Evolutionary conservation across 2,888 invertebrate species (phyloP).

Genomic region (Idaea aversata): DNA sequence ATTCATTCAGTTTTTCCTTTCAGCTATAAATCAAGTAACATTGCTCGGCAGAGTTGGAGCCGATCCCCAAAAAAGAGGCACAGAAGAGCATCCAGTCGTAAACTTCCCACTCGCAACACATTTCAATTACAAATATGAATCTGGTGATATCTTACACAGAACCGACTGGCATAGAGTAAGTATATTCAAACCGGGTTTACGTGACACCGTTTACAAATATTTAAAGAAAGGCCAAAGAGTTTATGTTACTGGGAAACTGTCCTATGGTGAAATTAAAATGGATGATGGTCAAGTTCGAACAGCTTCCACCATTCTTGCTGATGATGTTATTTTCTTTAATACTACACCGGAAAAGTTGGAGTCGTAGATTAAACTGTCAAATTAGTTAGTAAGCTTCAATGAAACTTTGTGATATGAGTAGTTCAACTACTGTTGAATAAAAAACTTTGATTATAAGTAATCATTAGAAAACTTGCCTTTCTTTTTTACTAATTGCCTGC

Average conservation of each 20-base stretch:
- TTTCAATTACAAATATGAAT: conserved; percentile 88
- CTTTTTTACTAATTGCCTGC: neutral
- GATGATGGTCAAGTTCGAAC: conserved; percentile 85
- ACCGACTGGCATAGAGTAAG: conserved; percentile 96
- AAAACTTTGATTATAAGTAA: neutral
- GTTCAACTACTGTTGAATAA: conserved; percentile 4
- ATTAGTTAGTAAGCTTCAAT: conserved; percentile 37
- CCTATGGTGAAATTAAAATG: conserved; percentile 91
- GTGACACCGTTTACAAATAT: conserved; percentile 89
- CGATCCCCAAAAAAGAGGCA: conserved; percentile 93
- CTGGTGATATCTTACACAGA: conserved; percentile 89
- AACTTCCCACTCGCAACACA: conserved; percentile 95
- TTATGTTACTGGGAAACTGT: conserved; percentile 89
- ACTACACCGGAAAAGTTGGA: conserved; percentile 39
- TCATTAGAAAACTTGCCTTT: neutral
- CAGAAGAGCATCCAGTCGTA: conserved; percentile 90
- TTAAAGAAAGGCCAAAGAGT: conserved; percentile 93
- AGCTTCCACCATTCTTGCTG: conserved; percentile 91
- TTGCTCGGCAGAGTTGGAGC: conserved; percentile 92
- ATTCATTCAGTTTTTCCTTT: conserved; percentile 14
- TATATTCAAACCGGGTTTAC: conserved; percentile 90
- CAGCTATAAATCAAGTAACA: conserved; percentile 89
- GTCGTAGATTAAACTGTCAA: conserved; percentile 21
- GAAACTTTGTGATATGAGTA: conserved; percentile 15
- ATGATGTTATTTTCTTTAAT: conserved; percentile 92